Conservation (phyloP, 2,888 invertebrate genomes). For the Hemaris fuciformis region DNA sequence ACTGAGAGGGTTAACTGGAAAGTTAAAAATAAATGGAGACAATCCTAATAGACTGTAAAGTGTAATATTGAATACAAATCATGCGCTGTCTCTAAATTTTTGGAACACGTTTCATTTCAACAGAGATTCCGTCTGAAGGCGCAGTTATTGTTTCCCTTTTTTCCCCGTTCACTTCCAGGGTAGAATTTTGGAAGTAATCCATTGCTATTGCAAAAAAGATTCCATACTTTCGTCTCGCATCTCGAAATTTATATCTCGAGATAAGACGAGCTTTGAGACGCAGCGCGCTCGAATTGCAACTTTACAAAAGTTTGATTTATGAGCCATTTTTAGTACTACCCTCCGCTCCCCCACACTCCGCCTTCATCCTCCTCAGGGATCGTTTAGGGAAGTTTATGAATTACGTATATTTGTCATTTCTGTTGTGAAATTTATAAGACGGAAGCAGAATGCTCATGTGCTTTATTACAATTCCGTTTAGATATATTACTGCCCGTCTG, state of each 20-base stretch:
- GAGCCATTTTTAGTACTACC: slow-evolving; percentile 17
- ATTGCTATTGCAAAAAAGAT: not conserved
- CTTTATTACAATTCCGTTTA: not conserved
- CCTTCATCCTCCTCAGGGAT: not conserved
- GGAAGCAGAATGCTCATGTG: not conserved
- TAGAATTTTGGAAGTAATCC: not conserved
- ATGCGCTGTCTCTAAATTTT: no score
- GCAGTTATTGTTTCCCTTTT: not conserved
- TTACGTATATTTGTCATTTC: not conserved
- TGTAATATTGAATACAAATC: no score
- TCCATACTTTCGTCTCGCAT: not conserved
- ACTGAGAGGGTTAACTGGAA: no score
- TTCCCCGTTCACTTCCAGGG: not conserved
- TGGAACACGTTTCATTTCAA: no score
- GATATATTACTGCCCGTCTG: not conserved
- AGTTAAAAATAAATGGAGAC: no score
- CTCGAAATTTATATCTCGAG: not conserved
- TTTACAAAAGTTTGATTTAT: slow-evolving; percentile 37
- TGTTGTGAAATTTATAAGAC: not conserved
- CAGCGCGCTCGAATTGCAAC: slow-evolving; percentile 26
- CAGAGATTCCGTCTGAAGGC: no score
- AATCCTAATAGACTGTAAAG: no score
- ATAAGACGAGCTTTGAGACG: slow-evolving; percentile 8
- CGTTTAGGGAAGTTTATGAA: slow-evolving; percentile 4
- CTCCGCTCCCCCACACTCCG: not conserved